Evolutionary conservation across 2,888 invertebrate species (phyloP), one percentile per base, ranked within the genome.

Genomic region (Aphidoletes aphidimyza): DNA sequence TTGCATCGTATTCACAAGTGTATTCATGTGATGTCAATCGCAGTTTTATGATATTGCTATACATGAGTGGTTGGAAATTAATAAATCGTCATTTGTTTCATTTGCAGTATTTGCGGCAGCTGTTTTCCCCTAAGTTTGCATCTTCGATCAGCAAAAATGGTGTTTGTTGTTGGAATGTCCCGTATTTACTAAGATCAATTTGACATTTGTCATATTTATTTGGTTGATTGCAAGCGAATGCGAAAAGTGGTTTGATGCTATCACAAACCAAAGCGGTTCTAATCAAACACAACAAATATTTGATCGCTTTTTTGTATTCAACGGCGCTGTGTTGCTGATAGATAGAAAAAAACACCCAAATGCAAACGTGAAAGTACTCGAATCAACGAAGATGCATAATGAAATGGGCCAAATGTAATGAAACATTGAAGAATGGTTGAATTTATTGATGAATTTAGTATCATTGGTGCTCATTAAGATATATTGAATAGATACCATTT

Each of bases 121-220:
- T 42, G 42, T n/a, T n/a, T n/a, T n/a, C n/a, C n/a, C n/a, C n/a
- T n/a, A n/a, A n/a, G n/a, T n/a, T n/a, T n/a, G n/a, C n/a, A n/a
- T n/a, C n/a, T n/a, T 42, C 42, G 42, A 42, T 9, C 42, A 42
- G 14, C 6, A 42, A 14, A 19, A 49, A 49, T 49, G 2, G 49
- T 49, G n/a, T 11, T 19, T 49, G 49, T 49, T 49, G n/a, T 49
- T 8, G n/a, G 17, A 17, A 6, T 42, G 42, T 42, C 17, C 6
- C 9, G n/a, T 19, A 49, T 49, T 17, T 42, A 42, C 42, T 49
- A 19, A 17, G 49, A 54, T 54, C 54, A 8, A 26, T 54, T 54
- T 54, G 54, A 22, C 22, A 69, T 69, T 69, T 69, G 69, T 69
- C 34, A 69, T 30, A 54, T 69, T 69, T 69, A 69, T 69, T 69